Evolutionary conservation across 2,113 vertebrate genomes (phyloP).

Genomic region (Leptodactylus fuscus): DNA sequence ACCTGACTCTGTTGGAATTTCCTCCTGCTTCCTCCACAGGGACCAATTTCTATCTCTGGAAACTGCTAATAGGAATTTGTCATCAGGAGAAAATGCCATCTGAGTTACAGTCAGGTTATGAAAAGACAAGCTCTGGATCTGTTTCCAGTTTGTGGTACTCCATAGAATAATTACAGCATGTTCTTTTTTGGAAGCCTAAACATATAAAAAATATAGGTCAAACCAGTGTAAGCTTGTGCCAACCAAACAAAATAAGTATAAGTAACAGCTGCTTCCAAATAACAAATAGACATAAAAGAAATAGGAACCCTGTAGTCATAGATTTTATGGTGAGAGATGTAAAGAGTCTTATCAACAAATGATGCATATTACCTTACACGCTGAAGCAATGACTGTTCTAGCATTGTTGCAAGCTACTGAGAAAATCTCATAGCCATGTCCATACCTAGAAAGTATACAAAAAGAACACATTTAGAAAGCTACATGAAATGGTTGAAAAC

Average conservation of each 20-base stretch:
- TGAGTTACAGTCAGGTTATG: constrained; percentile 96
- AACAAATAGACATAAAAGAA: neutral
- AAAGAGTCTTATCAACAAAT: too few species aligned
- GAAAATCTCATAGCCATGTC: constrained; percentile 96
- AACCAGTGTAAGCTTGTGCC: constrained; percentile 6
- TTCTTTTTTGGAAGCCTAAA: constrained; percentile 90
- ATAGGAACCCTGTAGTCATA: neutral
- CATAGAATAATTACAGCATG: constrained; percentile 93
- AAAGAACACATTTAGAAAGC: neutral
- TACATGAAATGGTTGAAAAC: too few species aligned
- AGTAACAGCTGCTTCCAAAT: neutral
- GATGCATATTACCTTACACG: constrained; percentile 87
- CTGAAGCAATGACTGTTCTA: constrained; percentile 87
- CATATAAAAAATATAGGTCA: constrained; percentile 47
- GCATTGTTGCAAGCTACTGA: constrained; percentile 86
- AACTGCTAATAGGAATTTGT: constrained; percentile 86
- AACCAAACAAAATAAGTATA: neutral
- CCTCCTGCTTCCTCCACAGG: constrained; percentile 82
- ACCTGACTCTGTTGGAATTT: constrained; percentile 69
- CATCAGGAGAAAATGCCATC: constrained; percentile 92
- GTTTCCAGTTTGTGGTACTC: constrained; percentile 88
- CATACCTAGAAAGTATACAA: constrained; percentile 81
- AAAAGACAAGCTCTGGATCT: constrained; percentile 85
- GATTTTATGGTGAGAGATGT: neutral
- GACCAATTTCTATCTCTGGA: constrained; percentile 97